A percentile compares a stretch with the other conserved stretches of the same genome.
Evolutionary conservation across 2,888 invertebrate species (phyloP).

Genomic region (Lysandra coridon): DNA sequence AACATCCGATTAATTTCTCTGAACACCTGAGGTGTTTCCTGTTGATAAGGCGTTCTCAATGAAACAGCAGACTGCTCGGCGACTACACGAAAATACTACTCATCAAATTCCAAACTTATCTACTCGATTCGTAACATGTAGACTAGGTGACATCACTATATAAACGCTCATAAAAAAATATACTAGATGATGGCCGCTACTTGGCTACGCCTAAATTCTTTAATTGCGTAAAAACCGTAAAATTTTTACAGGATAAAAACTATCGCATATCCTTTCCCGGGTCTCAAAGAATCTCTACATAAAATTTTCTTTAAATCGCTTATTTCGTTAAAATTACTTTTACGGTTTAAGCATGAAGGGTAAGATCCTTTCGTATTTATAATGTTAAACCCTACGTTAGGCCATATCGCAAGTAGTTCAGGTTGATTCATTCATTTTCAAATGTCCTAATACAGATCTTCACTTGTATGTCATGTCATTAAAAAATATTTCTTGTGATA

Average conservation of each 20-base stretch:
- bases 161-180: neutral
- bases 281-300: neutral
- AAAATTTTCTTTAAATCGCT: neutral
- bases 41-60: constrained; percentile 51
- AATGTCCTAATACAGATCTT: neutral
- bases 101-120: constrained; percentile 37
- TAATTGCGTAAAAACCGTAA: too few species aligned
- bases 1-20: constrained; percentile 35
- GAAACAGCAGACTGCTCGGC: constrained; percentile 41
- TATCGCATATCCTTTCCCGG: too few species aligned
- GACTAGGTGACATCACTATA: neutral
- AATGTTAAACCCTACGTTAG: too few species aligned
- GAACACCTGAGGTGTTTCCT: constrained; percentile 61
- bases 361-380: too few species aligned
- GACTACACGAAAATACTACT: constrained; percentile 36
- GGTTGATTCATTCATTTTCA: too few species aligned
- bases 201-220: too few species aligned
- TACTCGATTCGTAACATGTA: constrained; percentile 10
- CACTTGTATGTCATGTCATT: neutral
- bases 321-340: too few species aligned
- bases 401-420: too few species aligned
- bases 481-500: constrained; percentile 18
- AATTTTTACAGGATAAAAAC: too few species aligned
- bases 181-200: too few species aligned
- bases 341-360: too few species aligned